These are phyloP conservation scores for Prunella himalayana DNA, from an alignment of 2,113 vertebrate genomes.

Conservation along the genomic window DNA sequence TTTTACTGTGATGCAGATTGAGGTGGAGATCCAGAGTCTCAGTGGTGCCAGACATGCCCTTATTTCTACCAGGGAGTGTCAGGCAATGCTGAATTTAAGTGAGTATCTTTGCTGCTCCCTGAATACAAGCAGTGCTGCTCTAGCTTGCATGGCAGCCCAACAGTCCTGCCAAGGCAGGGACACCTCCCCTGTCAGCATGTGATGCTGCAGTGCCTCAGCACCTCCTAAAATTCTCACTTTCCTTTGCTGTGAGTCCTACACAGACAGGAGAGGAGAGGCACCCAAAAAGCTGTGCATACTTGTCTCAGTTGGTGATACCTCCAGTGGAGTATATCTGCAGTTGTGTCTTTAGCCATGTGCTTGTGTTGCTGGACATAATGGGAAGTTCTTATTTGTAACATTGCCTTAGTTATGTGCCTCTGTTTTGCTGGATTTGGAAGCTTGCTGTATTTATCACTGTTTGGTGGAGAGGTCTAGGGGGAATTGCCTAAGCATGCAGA, in stretches of 20 bases:
- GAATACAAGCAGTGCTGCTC: background rate
- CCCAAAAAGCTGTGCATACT: background rate
- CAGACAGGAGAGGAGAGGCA: background rate
- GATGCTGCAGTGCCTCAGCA: background rate
- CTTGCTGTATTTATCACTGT: background rate
- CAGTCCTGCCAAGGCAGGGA: background rate
- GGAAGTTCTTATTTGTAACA: background rate
- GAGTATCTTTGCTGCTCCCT: background rate
- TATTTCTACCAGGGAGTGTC: background rate
- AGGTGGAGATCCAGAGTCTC: background rate
- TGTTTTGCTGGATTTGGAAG: background rate
- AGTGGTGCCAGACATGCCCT: background rate
- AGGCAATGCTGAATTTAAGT: background rate
- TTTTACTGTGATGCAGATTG: background rate
- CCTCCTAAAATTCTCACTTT: background rate
- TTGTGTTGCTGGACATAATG: background rate
- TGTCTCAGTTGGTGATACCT: background rate
- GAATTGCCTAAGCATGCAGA: background rate
- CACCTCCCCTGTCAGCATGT: background rate
- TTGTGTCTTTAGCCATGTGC: background rate
- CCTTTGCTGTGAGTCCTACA: background rate
- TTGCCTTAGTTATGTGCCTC: background rate
- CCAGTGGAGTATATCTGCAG: background rate
- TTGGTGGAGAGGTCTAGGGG: background rate
- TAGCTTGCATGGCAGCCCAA: background rate